Percentiles rank a stretch among this genome's conserved stretches.
Conservation (phyloP, 2,888 invertebrate species). For the Eumerus sabulonum region DNA sequence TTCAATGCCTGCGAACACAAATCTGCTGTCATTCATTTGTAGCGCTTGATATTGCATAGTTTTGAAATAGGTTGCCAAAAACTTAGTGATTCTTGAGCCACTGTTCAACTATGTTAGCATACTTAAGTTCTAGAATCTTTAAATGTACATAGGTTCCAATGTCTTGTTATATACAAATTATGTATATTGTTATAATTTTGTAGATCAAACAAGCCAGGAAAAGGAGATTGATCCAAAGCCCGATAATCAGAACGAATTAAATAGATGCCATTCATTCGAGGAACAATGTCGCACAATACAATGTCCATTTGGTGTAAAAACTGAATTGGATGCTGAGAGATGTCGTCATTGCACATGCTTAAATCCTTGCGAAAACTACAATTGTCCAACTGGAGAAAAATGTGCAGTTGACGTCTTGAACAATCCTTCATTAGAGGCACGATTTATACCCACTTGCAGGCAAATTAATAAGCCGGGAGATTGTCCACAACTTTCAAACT, state of each 20-base stretch:
- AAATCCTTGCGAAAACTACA: conserved; percentile 85
- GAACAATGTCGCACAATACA: conserved; percentile 83
- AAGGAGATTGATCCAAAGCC: conserved; percentile 3
- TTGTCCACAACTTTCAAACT: conserved; percentile 81
- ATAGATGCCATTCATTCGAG: conserved; percentile 81
- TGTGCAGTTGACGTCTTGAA: conserved; percentile 83
- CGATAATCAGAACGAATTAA: conserved; percentile 51
- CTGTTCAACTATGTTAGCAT: too few relatives aligned
- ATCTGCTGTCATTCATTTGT: too few relatives aligned
- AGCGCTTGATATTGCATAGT: too few relatives aligned
- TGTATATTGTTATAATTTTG: not conserved
- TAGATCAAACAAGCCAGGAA: conserved; percentile 23
- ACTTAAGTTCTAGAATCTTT: too few relatives aligned
- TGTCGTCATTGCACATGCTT: conserved; percentile 87
- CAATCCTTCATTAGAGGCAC: conserved; percentile 70
- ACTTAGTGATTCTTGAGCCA: too few relatives aligned
- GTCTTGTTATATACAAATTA: too few relatives aligned
- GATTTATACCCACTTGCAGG: conserved; percentile 77
- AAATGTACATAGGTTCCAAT: too few relatives aligned
- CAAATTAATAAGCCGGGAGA: conserved; percentile 83
- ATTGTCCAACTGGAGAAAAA: conserved; percentile 83
- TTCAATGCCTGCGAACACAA: not conserved
- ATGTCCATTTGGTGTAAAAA: conserved; percentile 87
- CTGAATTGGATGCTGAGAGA: conserved; percentile 81
- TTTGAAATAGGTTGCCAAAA: too few relatives aligned